phyloP scores from a whole-genome alignment of 2,113 vertebrate genomes.

The Calyptomena viridis region DNA sequence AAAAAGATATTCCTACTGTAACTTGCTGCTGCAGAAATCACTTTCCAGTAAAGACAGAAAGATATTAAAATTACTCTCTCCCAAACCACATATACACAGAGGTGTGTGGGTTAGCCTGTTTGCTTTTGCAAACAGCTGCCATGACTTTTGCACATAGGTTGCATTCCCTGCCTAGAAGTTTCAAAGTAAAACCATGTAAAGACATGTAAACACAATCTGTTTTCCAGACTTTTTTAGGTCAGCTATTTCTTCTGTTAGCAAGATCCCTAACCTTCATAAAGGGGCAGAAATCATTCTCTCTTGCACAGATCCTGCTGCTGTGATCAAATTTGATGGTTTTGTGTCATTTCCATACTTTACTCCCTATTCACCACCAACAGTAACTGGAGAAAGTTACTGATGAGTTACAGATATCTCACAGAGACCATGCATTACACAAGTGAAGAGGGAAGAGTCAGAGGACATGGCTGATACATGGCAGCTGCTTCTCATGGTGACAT shows the following conservation, averaged over 20 bases:
- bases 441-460: background rate
- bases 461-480: fast-evolving
- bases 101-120: no score
- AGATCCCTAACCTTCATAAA: no score
- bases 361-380: background rate
- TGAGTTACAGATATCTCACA: no score
- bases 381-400: background rate
- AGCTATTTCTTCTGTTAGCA: no score
- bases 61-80: background rate
- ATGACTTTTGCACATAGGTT: background rate
- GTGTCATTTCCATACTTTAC: background rate
- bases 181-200: no score
- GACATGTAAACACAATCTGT: no score
- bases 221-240: no score
- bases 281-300: background rate
- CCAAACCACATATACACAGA: fast-evolving
- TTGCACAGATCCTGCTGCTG: background rate
- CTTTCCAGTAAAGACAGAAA: background rate
- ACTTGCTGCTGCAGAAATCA: background rate
- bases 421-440: fast-evolving
- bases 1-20: background rate
- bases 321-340: background rate
- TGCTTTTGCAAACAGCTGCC: background rate
- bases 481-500: background rate
- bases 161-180: no score